Percentiles rank a stretch among this genome's conserved stretches.
Conservation (phyloP, 2,113 vertebrate genomes). For the Paramisgurnus dabryanus region DNA sequence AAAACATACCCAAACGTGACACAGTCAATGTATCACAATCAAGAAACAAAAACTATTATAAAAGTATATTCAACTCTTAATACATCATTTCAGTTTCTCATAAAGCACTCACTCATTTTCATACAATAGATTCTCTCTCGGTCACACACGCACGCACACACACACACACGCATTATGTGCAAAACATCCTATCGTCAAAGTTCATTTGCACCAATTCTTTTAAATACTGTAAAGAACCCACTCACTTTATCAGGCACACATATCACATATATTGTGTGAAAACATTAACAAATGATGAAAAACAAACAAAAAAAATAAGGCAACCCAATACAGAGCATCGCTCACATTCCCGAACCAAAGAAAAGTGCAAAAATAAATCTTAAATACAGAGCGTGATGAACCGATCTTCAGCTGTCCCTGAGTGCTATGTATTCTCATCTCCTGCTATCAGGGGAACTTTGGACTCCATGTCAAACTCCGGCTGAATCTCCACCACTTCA, state of each 20-base stretch:
- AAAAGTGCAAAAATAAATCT: not conserved
- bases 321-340: not conserved
- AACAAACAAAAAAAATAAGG: not conserved
- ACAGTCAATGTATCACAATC: not conserved
- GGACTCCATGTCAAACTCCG: slow-evolving; percentile 57
- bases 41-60: not conserved
- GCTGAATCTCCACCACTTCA: slow-evolving; percentile 56
- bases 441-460: slow-evolving; percentile 56
- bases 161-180: slow-evolving; percentile 11
- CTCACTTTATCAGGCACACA: not conserved
- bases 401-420: not conserved
- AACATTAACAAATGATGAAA: not conserved
- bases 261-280: not conserved
- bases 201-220: too few species aligned
- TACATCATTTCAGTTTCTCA: too few species aligned
- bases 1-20: not conserved
- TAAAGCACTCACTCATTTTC: not conserved
- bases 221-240: not conserved
- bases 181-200: not conserved
- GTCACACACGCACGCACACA: too few species aligned
- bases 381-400: not conserved
- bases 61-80: not conserved
- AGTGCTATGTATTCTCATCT: slow-evolving; percentile 58
- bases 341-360: not conserved
- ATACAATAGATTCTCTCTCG: too few species aligned